A percentile compares a stretch with the other conserved stretches of the same genome.
Evolutionary conservation across 2,888 invertebrate genomes (phyloP).

Genomic region (Hypselothyrea guttata): DNA sequence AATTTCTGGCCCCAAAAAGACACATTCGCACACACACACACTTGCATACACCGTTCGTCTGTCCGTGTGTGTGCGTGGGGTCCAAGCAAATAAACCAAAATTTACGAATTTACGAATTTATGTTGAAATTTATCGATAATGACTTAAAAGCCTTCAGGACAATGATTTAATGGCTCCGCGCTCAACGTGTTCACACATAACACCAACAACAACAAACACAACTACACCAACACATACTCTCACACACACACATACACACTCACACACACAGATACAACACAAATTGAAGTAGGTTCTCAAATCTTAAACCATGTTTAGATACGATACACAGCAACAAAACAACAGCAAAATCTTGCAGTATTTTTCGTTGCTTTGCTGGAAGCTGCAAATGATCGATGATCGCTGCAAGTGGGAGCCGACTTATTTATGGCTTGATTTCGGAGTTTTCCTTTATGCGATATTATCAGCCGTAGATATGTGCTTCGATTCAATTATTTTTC

Average conservation of each 20-base stretch:
- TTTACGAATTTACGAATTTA: conserved; percentile 80
- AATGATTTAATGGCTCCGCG: conserved; percentile 80
- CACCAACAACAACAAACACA: conserved; percentile 31
- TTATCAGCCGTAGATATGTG: conserved; percentile 48
- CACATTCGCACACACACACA: conserved; percentile 20
- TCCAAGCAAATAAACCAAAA: conserved; percentile 74
- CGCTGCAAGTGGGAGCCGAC: conserved; percentile 74
- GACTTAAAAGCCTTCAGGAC: conserved; percentile 82
- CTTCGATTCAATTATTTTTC: conserved; percentile 41
- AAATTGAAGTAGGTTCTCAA: conserved; percentile 69
- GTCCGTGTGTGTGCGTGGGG: conserved; percentile 39
- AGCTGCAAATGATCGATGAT: conserved; percentile 72
- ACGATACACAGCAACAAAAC: conserved; percentile 44
- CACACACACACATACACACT: conserved; percentile 27
- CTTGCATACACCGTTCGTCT: conserved; percentile 15
- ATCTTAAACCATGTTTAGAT: conserved; percentile 74
- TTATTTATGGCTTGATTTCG: conserved; percentile 74
- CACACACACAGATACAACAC: conserved; percentile 30
- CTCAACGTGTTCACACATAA: conserved; percentile 58
- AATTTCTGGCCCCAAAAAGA: conserved; percentile 53
- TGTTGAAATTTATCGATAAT: conserved; percentile 82
- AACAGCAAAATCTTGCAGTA: conserved; percentile 63
- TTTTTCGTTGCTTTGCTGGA: conserved; percentile 29
- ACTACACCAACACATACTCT: conserved; percentile 12
- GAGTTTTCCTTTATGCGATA: conserved; percentile 41